Base-by-base conservation (phyloP, 2,888 invertebrate species). In the Aproaerema taeniolella region DNA sequence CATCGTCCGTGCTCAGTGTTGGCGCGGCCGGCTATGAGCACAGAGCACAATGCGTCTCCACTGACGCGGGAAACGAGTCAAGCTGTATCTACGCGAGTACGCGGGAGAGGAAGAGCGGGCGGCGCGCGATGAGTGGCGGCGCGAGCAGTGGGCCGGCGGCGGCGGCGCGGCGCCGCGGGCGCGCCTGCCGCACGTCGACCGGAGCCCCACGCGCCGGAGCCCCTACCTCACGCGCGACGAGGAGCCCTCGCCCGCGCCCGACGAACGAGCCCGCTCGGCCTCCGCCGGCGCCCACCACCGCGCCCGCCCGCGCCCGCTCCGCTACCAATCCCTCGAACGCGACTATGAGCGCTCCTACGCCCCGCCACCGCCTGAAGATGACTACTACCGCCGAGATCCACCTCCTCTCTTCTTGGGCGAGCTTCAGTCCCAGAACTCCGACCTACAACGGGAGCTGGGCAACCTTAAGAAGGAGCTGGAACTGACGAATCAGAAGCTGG, bases 401-500 rank as follows among this genome's bases (percentile, higher is more conserved):
- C 91, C 85, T 86, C 70, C 92, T 55, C 86, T 91, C 69, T 93
- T 91, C 89, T 88, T 93, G 61, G 94, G 95, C 48, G 97, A 97
- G 77, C 89, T 97, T 53, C 96, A 97, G 80, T 92, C 95, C 69
- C 97, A 97, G 88, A 96, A 98, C 82, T 93, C 95, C 65, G 98
- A 98, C 78, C 89, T 98, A 56, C 98, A 98, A 69, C 90, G 96
- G 50, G 98, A 98, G 77, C 90, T 97, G 71, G 86, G 86, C 15
- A 95, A 95, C 74, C 89, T 97, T 54, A 96, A 96, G 83, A 95
- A 96, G 74, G 97, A 97, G 73, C 89, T 97, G 67, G 97, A 97
- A 88, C 89, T 97, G 70, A 97, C 97, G 53, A 97, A 97, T 81
- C 97, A 98, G 87, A 99, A 99, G 86, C 90, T 99, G 61, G 96